Conservation (phyloP, 1,140 invertebrate species). For the Papilio machaon region DNA sequence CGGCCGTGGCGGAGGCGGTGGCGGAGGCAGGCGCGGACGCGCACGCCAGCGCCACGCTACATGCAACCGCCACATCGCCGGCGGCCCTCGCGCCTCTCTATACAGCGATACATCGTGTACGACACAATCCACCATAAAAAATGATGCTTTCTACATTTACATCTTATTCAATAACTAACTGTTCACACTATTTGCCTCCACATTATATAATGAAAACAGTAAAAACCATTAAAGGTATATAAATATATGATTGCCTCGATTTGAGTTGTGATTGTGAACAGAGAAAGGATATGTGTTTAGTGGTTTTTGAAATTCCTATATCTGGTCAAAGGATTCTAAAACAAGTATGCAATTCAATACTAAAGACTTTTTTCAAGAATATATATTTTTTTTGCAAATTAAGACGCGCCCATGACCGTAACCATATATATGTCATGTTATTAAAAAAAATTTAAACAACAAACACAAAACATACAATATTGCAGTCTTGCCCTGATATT, state of each 20-base stretch:
- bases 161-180: too few relatives aligned
- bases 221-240: background rate
- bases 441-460: background rate
- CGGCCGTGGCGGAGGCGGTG: conserved; percentile 66
- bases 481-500: too few relatives aligned
- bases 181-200: background rate
- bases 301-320: background rate
- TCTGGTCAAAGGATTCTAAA: background rate
- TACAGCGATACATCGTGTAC: conserved; percentile 41
- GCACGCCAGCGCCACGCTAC: conserved; percentile 70
- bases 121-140: background rate
- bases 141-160: background rate
- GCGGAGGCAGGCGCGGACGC: conserved; percentile 74
- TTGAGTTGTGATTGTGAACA: background rate
- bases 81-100: conserved; percentile 59
- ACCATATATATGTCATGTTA: background rate
- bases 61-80: conserved; percentile 72
- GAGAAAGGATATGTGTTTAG: background rate
- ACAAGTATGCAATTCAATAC: background rate
- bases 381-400: background rate
- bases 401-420: background rate
- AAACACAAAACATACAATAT: too few relatives aligned
- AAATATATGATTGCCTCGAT: background rate
- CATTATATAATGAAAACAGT: too few relatives aligned
- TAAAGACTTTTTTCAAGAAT: background rate